Conservation (phyloP, 2,113 vertebrate species). For the Mus pahari region DNA sequence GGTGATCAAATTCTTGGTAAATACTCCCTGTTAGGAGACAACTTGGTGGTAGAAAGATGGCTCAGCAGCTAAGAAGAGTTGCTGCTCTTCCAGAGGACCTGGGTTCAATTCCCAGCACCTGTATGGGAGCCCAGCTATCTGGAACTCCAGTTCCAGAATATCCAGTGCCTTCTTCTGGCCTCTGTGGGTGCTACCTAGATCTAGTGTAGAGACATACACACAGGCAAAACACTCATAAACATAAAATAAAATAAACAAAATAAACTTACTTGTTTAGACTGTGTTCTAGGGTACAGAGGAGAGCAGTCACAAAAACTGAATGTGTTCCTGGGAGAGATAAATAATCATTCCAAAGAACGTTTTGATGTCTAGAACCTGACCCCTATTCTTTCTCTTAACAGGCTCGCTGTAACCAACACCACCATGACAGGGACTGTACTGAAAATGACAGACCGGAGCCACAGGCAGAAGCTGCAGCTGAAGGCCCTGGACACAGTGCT, state of each 20-base stretch:
- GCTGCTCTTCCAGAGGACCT: not conserved
- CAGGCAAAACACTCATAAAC: not conserved
- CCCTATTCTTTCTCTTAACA: slow-evolving; percentile 72
- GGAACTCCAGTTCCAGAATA: not conserved
- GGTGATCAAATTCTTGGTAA: slow-evolving; percentile 26
- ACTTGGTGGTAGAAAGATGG: not conserved
- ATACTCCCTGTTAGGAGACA: not conserved
- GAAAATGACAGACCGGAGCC: slow-evolving; percentile 97
- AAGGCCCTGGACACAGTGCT: slow-evolving; percentile 97
- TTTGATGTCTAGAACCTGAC: not conserved
- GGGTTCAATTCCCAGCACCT: not conserved
- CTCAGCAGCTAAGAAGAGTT: not conserved
- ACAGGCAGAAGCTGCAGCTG: slow-evolving; percentile 96
- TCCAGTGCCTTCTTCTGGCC: not conserved
- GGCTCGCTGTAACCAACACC: slow-evolving; percentile 94
- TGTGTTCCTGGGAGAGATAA: slow-evolving; percentile 27
- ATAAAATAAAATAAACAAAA: too few relatives aligned
- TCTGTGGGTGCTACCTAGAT: not conserved
- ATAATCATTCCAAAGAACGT: not conserved
- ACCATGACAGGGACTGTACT: slow-evolving; percentile 94
- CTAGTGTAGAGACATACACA: not conserved
- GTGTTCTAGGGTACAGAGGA: not conserved
- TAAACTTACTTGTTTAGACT: not conserved
- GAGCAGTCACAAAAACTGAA: slow-evolving; percentile 25
- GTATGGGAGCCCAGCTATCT: not conserved